These are phyloP conservation scores for Luehdorfia chinensis DNA, from an alignment of 1,140 invertebrate species.

Conservation along the genomic window DNA sequence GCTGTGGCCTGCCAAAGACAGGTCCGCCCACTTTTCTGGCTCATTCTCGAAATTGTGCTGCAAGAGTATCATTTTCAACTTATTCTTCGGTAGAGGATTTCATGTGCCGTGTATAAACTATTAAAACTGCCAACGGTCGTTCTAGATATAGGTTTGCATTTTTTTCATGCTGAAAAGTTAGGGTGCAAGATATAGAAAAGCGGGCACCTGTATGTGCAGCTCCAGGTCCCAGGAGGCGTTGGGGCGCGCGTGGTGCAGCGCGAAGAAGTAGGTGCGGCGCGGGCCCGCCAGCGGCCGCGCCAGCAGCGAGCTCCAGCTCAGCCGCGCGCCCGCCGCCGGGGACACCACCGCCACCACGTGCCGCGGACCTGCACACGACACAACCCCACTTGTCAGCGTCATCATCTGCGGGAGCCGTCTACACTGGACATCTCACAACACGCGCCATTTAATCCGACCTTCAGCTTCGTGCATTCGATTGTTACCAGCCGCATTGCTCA, in stretches of 20 bases:
- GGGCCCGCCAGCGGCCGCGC: slow-evolving; percentile 26
- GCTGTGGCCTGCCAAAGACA: slow-evolving; percentile 41
- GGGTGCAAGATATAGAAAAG: too few species aligned
- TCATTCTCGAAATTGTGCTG: slow-evolving; percentile 5
- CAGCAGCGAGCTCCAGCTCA: slow-evolving; percentile 21
- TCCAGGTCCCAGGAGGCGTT: slow-evolving; percentile 21
- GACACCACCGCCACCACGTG: slow-evolving; percentile 34
- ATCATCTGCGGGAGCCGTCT: too few species aligned
- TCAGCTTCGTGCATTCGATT: too few species aligned
- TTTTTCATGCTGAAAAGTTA: too few species aligned
- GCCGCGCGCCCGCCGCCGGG: slow-evolving; percentile 24
- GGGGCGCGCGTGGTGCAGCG: slow-evolving; percentile 33
- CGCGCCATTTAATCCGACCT: too few species aligned
- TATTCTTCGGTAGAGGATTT: too few species aligned
- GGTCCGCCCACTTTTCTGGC: slow-evolving; percentile 19
- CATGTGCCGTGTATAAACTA: too few species aligned
- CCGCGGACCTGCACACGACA: slow-evolving; percentile 18
- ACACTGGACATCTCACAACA: too few species aligned
- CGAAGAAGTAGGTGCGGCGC: slow-evolving; percentile 45
- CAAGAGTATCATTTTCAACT: background rate
- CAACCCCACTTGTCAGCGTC: too few species aligned
- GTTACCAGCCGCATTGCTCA: background rate
- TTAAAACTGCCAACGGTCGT: too few species aligned
- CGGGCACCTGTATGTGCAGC: slow-evolving; percentile 19
- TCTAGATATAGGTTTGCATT: too few species aligned